Conservation (phyloP, 2,797 vertebrate genomes). For the Macrochelys suwanniensis region DNA sequence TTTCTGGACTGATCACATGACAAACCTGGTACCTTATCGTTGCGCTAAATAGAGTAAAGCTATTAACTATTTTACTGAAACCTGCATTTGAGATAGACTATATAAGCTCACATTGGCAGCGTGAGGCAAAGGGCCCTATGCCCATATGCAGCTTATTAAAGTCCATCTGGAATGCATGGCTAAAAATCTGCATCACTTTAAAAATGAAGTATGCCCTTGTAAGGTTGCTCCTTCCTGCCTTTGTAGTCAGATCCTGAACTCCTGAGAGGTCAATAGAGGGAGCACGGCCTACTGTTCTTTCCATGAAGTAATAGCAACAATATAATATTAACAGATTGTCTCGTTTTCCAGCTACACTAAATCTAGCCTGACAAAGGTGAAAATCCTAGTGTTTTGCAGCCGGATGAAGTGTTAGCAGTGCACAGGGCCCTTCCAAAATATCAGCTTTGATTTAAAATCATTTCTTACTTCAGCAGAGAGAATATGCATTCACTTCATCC, state of each 20-base stretch:
- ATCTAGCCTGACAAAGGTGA: conserved; percentile 53
- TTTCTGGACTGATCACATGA: background rate
- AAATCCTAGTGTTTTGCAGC: conserved; percentile 32
- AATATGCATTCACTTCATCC: background rate
- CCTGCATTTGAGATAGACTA: background rate
- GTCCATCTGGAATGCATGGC: background rate
- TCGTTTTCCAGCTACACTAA: conserved; percentile 52
- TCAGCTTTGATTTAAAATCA: conserved; percentile 45
- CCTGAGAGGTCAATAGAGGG: background rate
- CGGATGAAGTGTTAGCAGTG: conserved; percentile 19
- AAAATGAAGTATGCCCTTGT: conserved; percentile 41
- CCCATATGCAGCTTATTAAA: background rate
- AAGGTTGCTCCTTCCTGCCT: conserved; percentile 17
- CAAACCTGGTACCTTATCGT: background rate
- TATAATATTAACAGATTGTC: conserved; percentile 55
- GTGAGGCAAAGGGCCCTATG: background rate
- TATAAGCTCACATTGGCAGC: background rate
- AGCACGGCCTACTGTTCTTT: background rate
- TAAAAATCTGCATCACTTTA: conserved; percentile 13
- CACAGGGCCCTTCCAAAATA: conserved; percentile 22
- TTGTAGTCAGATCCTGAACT: conserved; percentile 58
- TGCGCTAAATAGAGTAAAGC: background rate
- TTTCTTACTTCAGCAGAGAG: conserved; percentile 34
- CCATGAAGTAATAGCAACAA: conserved; percentile 48
- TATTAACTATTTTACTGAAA: background rate